Evolutionary conservation across 37 sponge, comb jelly and placozoan genomes (phyloP).

Genomic region (Ephydatia muelleri): DNA sequence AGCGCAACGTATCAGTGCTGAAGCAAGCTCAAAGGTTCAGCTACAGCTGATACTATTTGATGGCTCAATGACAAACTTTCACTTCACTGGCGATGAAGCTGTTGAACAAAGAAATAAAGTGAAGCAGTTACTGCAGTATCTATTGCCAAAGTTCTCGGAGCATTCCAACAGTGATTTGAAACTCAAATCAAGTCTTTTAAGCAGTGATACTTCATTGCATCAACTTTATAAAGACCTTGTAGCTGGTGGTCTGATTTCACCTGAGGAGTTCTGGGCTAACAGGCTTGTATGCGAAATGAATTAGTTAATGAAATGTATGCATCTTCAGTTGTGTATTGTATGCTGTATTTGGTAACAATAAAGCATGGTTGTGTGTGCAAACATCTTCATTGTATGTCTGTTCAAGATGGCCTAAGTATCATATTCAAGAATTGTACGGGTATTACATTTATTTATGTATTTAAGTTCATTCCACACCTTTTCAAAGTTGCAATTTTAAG

Average conservation of each 20-base stretch:
- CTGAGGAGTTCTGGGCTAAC: slow-evolving; percentile 93
- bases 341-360: too few relatives aligned
- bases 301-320: not conserved
- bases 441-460: too few relatives aligned
- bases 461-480: too few relatives aligned
- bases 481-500: not conserved
- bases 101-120: slow-evolving; percentile 46
- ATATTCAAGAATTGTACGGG: too few relatives aligned
- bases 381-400: too few relatives aligned
- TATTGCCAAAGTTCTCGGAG: slow-evolving; percentile 28
- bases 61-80: slow-evolving; percentile 53
- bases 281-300: slow-evolving; percentile 9
- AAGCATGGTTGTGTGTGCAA: too few relatives aligned
- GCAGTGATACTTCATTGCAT: slow-evolving; percentile 53
- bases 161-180: slow-evolving; percentile 65
- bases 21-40: slow-evolving; percentile 78
- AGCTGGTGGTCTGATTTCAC: slow-evolving; percentile 60
- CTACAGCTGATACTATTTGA: slow-evolving; percentile 76
- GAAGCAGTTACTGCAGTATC: slow-evolving; percentile 51
- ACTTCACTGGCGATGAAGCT: slow-evolving; percentile 64
- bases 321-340: too few relatives aligned
- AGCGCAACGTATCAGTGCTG: slow-evolving; percentile 86
- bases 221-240: slow-evolving; percentile 91
- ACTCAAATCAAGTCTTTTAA: slow-evolving; percentile 68
- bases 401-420: too few relatives aligned